phyloP scores from a whole-genome alignment of 2,113 vertebrate species.

The Pundamilia nyererei region DNA sequence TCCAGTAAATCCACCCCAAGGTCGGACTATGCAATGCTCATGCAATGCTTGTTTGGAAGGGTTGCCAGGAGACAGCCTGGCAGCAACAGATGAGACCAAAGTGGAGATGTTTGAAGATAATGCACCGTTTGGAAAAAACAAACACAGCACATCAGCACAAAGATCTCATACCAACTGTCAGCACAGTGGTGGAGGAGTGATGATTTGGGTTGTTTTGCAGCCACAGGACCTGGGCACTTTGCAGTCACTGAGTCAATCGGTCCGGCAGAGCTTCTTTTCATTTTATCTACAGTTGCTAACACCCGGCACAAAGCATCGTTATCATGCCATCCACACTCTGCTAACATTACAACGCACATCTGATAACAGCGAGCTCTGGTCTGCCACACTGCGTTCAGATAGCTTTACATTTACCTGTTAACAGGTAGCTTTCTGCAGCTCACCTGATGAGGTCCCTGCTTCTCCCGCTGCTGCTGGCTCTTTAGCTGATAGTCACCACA shows the following conservation, averaged over 20 bases:
- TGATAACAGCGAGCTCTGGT: neutral
- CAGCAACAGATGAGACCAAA: neutral
- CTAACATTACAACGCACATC: neutral
- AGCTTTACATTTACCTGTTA: neutral
- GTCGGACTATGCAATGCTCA: neutral
- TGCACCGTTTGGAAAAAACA: neutral
- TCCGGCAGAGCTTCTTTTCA: neutral
- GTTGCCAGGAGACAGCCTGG: neutral
- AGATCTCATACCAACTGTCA: neutral
- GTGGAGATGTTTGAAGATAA: neutral
- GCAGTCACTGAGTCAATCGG: neutral
- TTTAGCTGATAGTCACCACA: constrained; percentile 42
- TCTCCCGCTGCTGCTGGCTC: neutral
- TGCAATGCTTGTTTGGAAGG: neutral
- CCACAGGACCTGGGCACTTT: neutral
- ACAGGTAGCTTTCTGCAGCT: neutral
- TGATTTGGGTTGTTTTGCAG: neutral
- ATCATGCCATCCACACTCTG: neutral
- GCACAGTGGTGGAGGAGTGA: neutral
- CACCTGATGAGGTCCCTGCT: neutral
- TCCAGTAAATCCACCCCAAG: neutral
- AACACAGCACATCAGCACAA: neutral
- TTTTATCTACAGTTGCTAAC: neutral
- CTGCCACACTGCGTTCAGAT: neutral
- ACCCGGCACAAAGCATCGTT: neutral